A percentile compares a stretch with the other conserved stretches of the same genome.
phyloP scores from a whole-genome alignment of 2,797 vertebrate genomes.

The Podarcis siculus region DNA sequence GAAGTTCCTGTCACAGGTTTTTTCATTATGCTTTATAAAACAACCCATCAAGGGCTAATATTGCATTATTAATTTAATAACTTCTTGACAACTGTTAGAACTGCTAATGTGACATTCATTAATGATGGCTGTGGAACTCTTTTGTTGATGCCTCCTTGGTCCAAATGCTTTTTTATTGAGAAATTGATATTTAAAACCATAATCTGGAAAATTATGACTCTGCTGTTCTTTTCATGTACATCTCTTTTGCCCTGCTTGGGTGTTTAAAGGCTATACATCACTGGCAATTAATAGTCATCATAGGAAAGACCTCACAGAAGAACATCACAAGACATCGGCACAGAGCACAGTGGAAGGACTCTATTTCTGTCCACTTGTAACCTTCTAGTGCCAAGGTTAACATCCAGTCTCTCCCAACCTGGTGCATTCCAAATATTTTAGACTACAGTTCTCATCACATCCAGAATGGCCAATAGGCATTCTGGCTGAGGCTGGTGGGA shows the following conservation, averaged over 20 bases:
- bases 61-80: not conserved
- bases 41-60: not conserved
- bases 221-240: not conserved
- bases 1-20: not conserved
- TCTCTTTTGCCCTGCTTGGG: not conserved
- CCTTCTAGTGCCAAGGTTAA: not conserved
- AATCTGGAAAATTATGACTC: not conserved
- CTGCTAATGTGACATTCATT: not conserved
- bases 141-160: slow-evolving; percentile 2
- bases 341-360: not conserved
- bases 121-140: slow-evolving; percentile 1
- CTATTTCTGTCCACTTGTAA: not conserved
- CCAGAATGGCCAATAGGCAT: not conserved
- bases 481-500: not conserved
- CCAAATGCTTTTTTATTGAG: not conserved
- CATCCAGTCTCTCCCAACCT: not conserved
- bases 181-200: slow-evolving; percentile 16
- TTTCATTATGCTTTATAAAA: not conserved
- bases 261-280: slow-evolving; percentile 8
- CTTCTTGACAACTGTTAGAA: not conserved
- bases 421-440: not conserved
- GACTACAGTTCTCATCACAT: not conserved
- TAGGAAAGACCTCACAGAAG: not conserved
- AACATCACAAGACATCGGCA: not conserved
- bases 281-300: not conserved